phyloP scores from a whole-genome alignment of 2,113 vertebrate genomes.

The Seriola quinqueradiata region DNA sequence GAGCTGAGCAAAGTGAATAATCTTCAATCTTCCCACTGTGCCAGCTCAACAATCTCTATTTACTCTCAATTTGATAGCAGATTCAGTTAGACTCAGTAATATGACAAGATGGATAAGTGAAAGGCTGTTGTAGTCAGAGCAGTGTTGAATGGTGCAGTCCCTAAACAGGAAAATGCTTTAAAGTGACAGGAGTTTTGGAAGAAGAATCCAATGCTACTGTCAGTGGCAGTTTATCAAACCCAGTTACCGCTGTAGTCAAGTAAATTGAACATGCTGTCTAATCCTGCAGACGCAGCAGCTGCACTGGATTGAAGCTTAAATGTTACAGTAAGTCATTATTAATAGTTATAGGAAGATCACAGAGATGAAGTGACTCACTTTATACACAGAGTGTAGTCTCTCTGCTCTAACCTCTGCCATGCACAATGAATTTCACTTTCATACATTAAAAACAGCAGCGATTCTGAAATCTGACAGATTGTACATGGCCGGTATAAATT shows the following conservation, averaged over 20 bases:
- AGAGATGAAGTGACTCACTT: neutral
- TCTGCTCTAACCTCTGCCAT: neutral
- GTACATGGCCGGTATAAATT: neutral
- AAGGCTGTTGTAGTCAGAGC: constrained; percentile 37
- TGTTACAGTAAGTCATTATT: constrained; percentile 6
- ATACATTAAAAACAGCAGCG: neutral
- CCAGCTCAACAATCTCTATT: constrained; percentile 63
- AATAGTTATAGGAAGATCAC: neutral
- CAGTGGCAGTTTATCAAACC: constrained; percentile 48
- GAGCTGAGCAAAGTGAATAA: constrained; percentile 59
- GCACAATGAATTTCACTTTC: neutral
- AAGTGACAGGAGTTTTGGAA: constrained; percentile 41
- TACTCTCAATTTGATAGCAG: constrained; percentile 64
- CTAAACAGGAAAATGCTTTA: constrained; percentile 37
- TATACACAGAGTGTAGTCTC: neutral
- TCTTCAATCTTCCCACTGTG: constrained; percentile 45
- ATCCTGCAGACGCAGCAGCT: constrained; percentile 8
- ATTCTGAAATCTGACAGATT: neutral
- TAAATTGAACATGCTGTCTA: constrained; percentile 1
- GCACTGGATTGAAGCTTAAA: neutral
- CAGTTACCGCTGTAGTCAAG: constrained; percentile 6
- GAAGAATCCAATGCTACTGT: constrained; percentile 33
- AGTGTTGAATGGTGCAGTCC: constrained; percentile 26
- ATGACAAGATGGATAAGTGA: constrained; percentile 65
- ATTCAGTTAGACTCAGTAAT: constrained; percentile 67